These are phyloP conservation scores for Palythoa heliodiscus DNA, from an alignment of 92 coral and sea anemone genomes.

Conservation along the genomic window DNA sequence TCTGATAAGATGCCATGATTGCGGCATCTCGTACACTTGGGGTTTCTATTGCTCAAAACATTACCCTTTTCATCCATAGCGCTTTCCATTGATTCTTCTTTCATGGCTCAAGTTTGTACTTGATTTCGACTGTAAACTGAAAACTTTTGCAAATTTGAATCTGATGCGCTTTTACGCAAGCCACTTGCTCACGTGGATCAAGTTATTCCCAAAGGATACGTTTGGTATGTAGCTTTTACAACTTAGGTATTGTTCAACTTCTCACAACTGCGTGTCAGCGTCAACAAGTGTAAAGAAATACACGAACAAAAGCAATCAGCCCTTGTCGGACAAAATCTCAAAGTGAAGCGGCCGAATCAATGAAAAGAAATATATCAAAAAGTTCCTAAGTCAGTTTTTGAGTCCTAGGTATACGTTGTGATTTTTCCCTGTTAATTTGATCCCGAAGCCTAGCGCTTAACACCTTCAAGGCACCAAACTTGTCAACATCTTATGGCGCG, in stretches of 20 bases:
- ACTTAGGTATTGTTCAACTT: conserved; percentile 67
- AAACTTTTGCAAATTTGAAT: conserved; percentile 30
- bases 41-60: conserved; percentile 68
- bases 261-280: conserved; percentile 43
- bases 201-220: conserved; percentile 54
- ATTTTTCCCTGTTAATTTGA: neutral
- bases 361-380: conserved; percentile 10
- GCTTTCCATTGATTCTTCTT: conserved; percentile 64
- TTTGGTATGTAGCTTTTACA: conserved; percentile 52
- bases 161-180: conserved; percentile 20
- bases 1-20: conserved; percentile 95
- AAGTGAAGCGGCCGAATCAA: conserved; percentile 34
- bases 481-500: conserved; percentile 14
- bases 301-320: conserved; percentile 26
- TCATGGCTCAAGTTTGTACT: conserved; percentile 43
- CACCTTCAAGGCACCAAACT: conserved; percentile 5
- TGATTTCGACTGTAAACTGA: neutral
- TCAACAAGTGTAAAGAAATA: conserved; percentile 31
- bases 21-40: conserved; percentile 93
- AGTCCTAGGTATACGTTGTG: neutral
- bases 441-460: neutral
- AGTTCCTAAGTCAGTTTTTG: neutral
- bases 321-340: conserved; percentile 33
- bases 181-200: conserved; percentile 58
- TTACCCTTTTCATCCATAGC: conserved; percentile 51